Percentiles rank a stretch among this genome's conserved stretches.
These are phyloP conservation scores for Syrrhaptes paradoxus DNA, from an alignment of 2,113 vertebrate species.

Conservation along the genomic window DNA sequence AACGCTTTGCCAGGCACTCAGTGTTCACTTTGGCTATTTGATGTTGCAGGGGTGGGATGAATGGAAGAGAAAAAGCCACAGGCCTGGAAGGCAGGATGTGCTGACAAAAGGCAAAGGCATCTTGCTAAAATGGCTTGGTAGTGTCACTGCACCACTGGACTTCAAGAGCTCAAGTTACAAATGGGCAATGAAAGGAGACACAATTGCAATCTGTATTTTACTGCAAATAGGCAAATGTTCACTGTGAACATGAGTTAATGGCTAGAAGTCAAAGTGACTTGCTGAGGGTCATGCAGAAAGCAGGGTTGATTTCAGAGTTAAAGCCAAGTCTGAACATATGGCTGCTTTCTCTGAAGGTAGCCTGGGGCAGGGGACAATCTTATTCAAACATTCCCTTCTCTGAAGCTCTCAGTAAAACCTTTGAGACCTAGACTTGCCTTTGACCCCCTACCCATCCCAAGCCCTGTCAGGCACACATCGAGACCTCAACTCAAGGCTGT, in stretches of 20 bases:
- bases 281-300: slow-evolving; percentile 1
- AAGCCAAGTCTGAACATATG: background rate
- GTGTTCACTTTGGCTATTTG: accelerated
- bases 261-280: slow-evolving; percentile 8
- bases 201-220: background rate
- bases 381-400: background rate
- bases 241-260: background rate
- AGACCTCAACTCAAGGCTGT: background rate
- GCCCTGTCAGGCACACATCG: background rate
- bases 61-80: background rate
- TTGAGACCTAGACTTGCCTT: background rate
- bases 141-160: background rate
- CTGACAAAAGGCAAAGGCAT: background rate
- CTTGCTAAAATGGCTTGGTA: background rate
- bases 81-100: background rate
- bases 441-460: background rate
- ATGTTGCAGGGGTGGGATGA: background rate
- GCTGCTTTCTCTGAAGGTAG: background rate
- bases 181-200: background rate
- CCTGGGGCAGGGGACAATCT: background rate
- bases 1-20: background rate
- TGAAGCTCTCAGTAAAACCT: background rate
- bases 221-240: background rate
- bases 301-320: background rate
- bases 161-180: background rate